phyloP scores from a whole-genome alignment of 2,113 vertebrate genomes.

The Nothoprocta perdicaria region DNA sequence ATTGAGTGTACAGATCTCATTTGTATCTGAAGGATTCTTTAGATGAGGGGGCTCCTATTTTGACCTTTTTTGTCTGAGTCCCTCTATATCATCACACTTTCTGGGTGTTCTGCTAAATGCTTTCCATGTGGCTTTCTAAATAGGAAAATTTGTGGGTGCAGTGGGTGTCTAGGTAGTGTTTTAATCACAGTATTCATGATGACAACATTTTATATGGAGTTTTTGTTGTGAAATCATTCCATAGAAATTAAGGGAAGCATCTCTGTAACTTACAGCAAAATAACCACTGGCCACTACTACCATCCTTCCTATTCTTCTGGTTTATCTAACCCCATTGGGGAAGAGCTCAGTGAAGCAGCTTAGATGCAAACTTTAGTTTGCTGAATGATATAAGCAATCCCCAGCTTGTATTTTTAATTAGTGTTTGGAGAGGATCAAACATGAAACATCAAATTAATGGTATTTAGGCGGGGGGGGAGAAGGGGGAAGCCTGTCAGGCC shows the following conservation, averaged over 20 bases:
- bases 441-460: neutral
- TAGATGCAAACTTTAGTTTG: neutral
- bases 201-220: neutral
- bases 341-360: neutral
- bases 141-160: slow-evolving; percentile 31
- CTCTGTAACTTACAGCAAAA: neutral
- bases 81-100: neutral
- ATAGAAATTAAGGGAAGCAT: neutral
- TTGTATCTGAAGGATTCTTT: neutral
- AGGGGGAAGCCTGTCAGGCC: neutral
- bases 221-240: neutral
- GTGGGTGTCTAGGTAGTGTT: slow-evolving; percentile 9
- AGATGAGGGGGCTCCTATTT: slow-evolving; percentile 6
- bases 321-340: neutral
- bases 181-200: slow-evolving; percentile 4
- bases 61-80: neutral
- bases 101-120: neutral
- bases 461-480: neutral
- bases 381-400: neutral
- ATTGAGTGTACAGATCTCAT: neutral
- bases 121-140: slow-evolving; percentile 32
- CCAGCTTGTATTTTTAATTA: neutral
- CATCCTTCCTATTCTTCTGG: neutral
- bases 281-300: neutral
- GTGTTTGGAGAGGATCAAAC: neutral